Evolutionary conservation across 2,797 vertebrate genomes (phyloP).

Genomic region (Clarias pachynema): DNA sequence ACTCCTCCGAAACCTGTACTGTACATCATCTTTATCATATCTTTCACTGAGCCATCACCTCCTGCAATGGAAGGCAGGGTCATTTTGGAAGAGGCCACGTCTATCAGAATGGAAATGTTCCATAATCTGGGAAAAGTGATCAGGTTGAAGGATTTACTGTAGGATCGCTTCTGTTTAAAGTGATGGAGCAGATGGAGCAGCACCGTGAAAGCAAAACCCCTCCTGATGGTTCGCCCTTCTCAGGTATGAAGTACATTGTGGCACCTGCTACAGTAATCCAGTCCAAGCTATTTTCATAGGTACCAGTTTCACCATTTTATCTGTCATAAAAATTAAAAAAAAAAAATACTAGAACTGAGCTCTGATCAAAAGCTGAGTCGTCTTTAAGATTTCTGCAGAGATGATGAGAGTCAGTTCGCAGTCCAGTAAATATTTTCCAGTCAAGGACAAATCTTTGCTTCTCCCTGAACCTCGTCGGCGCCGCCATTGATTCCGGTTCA

Average conservation of each 20-base stretch:
- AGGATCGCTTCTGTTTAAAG: not conserved
- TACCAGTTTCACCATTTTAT: not conserved
- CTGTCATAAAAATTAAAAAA: not conserved
- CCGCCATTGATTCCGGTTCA: constrained; percentile 1
- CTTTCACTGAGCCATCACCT: not conserved
- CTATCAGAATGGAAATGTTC: not conserved
- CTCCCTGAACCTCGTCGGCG: not conserved
- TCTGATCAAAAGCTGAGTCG: not conserved
- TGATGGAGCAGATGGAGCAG: not conserved
- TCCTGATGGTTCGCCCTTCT: not conserved
- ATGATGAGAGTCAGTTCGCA: too few species aligned
- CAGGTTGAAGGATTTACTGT: not conserved
- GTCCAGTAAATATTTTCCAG: not conserved
- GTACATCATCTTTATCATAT: not conserved
- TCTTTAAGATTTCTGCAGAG: not conserved
- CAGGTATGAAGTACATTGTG: not conserved
- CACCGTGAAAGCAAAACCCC: not conserved
- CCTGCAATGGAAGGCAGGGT: not conserved
- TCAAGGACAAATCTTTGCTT: not conserved
- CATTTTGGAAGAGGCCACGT: not conserved
- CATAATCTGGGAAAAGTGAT: not conserved
- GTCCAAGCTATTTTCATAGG: not conserved
- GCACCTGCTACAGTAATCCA: not conserved
- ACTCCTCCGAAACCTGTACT: too few species aligned
- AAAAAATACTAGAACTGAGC: too few species aligned